phyloP scores from a whole-genome alignment of 2,113 vertebrate species.

The Illadopsis cleaveri region DNA sequence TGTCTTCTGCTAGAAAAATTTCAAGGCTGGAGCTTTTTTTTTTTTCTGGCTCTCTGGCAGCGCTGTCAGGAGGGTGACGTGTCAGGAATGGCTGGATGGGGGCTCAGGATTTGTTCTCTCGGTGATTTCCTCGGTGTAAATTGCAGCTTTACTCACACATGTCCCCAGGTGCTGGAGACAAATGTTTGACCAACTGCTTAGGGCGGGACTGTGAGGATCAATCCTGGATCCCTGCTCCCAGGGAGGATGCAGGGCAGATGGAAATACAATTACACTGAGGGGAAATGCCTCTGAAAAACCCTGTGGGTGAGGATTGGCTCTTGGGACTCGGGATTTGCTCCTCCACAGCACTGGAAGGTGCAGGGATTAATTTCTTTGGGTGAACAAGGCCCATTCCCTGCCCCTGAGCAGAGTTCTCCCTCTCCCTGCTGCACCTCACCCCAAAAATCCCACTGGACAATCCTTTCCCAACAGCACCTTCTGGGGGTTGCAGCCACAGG shows the following conservation, averaged over 20 bases:
- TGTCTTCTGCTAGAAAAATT: constrained; percentile 42
- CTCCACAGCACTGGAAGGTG: accelerated
- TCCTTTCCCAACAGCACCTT: not conserved
- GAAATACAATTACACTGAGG: accelerated
- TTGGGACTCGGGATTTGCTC: accelerated
- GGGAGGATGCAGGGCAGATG: not conserved
- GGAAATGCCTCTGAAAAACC: not conserved
- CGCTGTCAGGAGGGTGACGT: not conserved
- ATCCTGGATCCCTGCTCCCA: not conserved
- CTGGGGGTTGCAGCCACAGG: not conserved
- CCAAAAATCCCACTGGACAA: not conserved
- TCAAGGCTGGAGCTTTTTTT: not conserved
- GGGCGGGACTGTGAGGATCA: not conserved
- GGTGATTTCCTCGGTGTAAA: not conserved
- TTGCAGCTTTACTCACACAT: not conserved
- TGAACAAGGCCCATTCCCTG: not conserved
- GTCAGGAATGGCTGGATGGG: not conserved
- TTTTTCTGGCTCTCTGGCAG: not conserved
- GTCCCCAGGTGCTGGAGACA: not conserved
- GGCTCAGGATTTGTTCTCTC: not conserved
- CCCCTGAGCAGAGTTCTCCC: not conserved
- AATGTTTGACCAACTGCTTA: constrained; percentile 4
- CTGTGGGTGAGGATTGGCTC: accelerated
- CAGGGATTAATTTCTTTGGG: too few relatives aligned
- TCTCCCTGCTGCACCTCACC: not conserved